Conservation (phyloP, 2,888 invertebrate species). For the Amphipyra tragopoginis region DNA sequence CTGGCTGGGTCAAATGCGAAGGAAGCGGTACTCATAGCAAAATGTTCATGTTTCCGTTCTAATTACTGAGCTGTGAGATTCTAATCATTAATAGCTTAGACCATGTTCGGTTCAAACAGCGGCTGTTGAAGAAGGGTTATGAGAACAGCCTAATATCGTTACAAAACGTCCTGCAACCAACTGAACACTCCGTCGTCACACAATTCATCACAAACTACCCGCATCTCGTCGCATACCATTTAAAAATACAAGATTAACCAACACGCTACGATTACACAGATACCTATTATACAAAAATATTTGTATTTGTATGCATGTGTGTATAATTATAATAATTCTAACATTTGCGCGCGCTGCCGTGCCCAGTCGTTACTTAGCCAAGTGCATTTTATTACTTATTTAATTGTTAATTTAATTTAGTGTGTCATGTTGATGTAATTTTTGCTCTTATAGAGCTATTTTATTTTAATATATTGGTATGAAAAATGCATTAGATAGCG, state of each 20-base stretch:
- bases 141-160: neutral
- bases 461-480: neutral
- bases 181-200: conserved; percentile 15
- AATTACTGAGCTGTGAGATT: no score
- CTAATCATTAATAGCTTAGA: no score
- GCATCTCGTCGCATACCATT: conserved; percentile 54
- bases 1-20: no score
- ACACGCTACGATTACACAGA: conserved; percentile 87
- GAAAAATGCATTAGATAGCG: conserved; percentile 2
- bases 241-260: conserved; percentile 83
- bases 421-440: conserved; percentile 42
- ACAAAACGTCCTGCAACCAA: neutral
- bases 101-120: no score
- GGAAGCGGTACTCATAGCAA: no score
- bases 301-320: conserved; percentile 85
- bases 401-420: conserved; percentile 28
- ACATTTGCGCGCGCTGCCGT: conserved; percentile 83
- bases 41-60: no score
- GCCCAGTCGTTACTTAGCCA: conserved; percentile 58
- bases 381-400: conserved; percentile 48
- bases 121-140: no score
- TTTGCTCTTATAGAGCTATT: conserved; percentile 30
- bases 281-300: conserved; percentile 89
- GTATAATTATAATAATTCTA: conserved; percentile 81
- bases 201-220: conserved; percentile 24